Conservation (phyloP, 2,113 vertebrate genomes). For the Hipposideros armiger region DNA sequence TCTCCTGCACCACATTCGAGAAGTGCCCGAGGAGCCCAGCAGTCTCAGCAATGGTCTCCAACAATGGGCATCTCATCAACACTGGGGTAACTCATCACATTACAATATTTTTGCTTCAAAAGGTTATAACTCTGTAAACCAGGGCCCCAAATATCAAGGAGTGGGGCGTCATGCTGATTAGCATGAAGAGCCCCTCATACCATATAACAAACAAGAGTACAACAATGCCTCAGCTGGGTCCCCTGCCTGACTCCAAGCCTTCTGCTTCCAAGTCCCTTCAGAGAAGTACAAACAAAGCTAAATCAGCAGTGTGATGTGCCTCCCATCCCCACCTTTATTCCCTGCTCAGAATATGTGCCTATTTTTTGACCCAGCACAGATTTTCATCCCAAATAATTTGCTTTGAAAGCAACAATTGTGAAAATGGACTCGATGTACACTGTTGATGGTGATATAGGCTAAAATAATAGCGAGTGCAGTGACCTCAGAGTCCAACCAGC, state of each 20-base stretch:
- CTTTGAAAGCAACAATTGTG: slow-evolving; percentile 65
- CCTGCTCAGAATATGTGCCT: slow-evolving; percentile 43
- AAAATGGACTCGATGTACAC: slow-evolving; percentile 60
- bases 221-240: not conserved
- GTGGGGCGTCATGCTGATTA: not conserved
- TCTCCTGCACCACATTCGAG: not conserved
- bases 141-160: not conserved
- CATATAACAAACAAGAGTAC: rapidly evolving
- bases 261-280: not conserved
- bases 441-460: slow-evolving; percentile 47
- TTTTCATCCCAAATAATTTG: slow-evolving; percentile 50
- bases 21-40: rapidly evolving
- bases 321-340: not conserved
- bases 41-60: not conserved
- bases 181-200: not conserved
- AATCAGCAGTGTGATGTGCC: rapidly evolving
- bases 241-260: not conserved
- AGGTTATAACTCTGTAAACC: not conserved
- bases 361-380: slow-evolving; percentile 44
- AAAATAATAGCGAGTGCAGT: not conserved
- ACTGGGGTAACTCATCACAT: not conserved
- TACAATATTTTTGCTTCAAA: not conserved
- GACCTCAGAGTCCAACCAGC: not conserved
- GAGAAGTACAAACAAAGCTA: not conserved
- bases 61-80: not conserved